Evolutionary conservation across 2,797 vertebrate species (phyloP).

Genomic region (Coendou prehensilis): DNA sequence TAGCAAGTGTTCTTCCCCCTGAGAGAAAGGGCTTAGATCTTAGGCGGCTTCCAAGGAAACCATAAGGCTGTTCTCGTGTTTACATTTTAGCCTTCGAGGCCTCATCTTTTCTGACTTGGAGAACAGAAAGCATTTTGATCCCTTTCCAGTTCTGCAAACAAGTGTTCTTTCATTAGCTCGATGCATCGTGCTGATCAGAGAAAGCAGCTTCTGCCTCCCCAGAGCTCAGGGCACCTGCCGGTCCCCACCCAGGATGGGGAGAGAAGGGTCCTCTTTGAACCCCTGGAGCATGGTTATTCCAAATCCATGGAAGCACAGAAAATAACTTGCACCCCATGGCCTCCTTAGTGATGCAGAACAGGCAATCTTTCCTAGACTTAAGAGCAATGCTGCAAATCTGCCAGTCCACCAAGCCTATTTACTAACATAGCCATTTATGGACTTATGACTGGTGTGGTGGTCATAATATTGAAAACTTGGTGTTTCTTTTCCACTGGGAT

Average conservation of each 20-base stretch:
- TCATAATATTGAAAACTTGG: neutral
- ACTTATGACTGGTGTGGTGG: neutral
- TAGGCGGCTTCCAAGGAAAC: slow-evolving; percentile 50
- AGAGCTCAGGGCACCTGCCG: neutral
- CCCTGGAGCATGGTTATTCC: neutral
- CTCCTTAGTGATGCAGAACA: neutral
- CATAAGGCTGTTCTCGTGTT: slow-evolving; percentile 52
- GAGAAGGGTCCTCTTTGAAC: neutral
- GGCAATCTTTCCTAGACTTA: neutral
- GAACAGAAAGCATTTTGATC: slow-evolving; percentile 73
- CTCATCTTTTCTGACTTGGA: slow-evolving; percentile 70
- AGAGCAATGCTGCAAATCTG: neutral
- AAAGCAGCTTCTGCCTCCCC: neutral
- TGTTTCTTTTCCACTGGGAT: slow-evolving; percentile 8
- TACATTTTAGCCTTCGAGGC: slow-evolving; percentile 60
- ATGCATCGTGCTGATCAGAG: slow-evolving; percentile 58
- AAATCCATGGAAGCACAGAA: neutral
- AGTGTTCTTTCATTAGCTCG: slow-evolving; percentile 75
- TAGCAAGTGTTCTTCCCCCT: slow-evolving; percentile 58
- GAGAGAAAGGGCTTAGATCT: slow-evolving; percentile 60
- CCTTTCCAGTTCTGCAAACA: slow-evolving; percentile 53
- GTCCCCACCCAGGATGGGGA: neutral
- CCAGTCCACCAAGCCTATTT: neutral
- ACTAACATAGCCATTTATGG: neutral
- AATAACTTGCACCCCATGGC: neutral